phyloP scores from a whole-genome alignment of 2,113 vertebrate species.

The Dipodomys spectabilis region DNA sequence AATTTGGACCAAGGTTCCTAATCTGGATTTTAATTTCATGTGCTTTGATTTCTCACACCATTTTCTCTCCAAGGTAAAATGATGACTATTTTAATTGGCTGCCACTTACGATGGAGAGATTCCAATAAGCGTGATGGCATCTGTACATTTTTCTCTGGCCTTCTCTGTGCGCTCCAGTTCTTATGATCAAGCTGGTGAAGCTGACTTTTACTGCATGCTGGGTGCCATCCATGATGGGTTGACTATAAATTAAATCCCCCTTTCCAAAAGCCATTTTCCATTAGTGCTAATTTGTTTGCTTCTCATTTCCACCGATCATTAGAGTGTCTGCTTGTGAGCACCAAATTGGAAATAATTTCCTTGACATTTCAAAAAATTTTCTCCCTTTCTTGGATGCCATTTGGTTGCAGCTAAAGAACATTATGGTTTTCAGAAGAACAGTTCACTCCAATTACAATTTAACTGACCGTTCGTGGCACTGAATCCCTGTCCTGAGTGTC shows the following conservation, averaged over 20 bases:
- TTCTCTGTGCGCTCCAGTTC: constrained; percentile 35
- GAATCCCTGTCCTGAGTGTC: constrained; percentile 70
- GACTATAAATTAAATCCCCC: constrained; percentile 81
- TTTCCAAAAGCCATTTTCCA: constrained; percentile 82
- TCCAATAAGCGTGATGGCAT: constrained; percentile 62
- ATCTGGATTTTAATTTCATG: constrained; percentile 81
- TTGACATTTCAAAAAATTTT: constrained; percentile 77
- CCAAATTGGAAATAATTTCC: constrained; percentile 83
- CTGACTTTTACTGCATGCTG: constrained; percentile 72
- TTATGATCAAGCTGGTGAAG: constrained; percentile 68
- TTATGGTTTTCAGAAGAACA: constrained; percentile 77
- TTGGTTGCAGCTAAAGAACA: constrained; percentile 78
- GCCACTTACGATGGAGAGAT: constrained; percentile 70
- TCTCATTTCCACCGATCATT: constrained; percentile 80
- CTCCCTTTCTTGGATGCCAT: constrained; percentile 74
- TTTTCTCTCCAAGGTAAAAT: constrained; percentile 78
- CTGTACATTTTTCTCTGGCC: constrained; percentile 63
- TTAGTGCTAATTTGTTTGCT: constrained; percentile 83
- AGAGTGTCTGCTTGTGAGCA: constrained; percentile 77
- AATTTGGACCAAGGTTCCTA: constrained; percentile 71
- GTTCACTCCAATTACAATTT: constrained; percentile 79
- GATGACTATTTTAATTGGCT: constrained; percentile 77
- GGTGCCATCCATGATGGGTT: constrained; percentile 63
- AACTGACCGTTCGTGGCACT: constrained; percentile 79
- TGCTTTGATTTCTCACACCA: constrained; percentile 71